phyloP scores from a whole-genome alignment of 1,140 invertebrate genomes.

The Odontomachus brunneus region DNA sequence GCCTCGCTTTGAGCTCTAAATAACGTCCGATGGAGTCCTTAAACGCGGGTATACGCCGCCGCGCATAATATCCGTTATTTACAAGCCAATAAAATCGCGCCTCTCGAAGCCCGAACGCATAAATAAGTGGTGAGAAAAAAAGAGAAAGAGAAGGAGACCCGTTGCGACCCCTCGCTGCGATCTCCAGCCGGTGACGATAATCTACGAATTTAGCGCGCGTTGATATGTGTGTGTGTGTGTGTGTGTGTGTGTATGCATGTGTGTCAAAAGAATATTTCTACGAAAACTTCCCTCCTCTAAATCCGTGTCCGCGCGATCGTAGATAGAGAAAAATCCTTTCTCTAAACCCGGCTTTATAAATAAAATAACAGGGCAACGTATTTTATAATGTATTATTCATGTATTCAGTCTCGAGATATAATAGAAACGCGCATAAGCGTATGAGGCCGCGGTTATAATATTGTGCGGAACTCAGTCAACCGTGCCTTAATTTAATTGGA shows the following conservation, averaged over 20 bases:
- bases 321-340: too few species aligned
- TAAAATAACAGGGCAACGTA: not conserved
- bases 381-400: not conserved
- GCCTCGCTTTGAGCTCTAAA: slow-evolving; percentile 51
- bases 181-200: not conserved
- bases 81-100: slow-evolving; percentile 54
- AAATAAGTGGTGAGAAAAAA: slow-evolving; percentile 21
- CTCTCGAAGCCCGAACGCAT: slow-evolving; percentile 40
- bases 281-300: not conserved
- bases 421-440: not conserved
- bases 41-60: slow-evolving; percentile 41
- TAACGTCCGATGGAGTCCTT: slow-evolving; percentile 52
- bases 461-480: not conserved
- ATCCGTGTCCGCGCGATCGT: too few species aligned
- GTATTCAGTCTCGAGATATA: slow-evolving; percentile 4
- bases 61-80: slow-evolving; percentile 55
- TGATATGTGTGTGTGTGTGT: too few species aligned
- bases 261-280: slow-evolving; percentile 39
- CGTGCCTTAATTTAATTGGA: slow-evolving; percentile 38
- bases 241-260: too few species aligned
- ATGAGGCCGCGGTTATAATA: not conserved
- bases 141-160: not conserved
- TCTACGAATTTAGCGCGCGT: slow-evolving; percentile 16
- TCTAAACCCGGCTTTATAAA: slow-evolving; percentile 2
- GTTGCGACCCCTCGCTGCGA: not conserved